Evolutionary conservation across 2,888 invertebrate genomes (phyloP), one percentile per base, ranked within the genome.

Genomic region (Ochlodes sylvanus): DNA sequence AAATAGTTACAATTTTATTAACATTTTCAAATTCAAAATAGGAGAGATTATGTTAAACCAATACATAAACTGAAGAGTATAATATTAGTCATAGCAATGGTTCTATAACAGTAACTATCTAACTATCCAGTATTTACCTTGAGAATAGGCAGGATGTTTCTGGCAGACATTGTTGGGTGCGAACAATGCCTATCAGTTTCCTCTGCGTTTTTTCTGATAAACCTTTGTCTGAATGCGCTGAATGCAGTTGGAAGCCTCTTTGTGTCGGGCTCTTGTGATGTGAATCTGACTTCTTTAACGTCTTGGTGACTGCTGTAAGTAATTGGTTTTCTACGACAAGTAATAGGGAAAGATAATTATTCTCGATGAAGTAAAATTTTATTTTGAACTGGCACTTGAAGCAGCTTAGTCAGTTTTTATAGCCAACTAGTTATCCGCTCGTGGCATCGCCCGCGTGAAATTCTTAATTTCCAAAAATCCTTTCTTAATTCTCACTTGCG

Each of bases 201-300:
- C 61, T 42, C 32, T 15, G 50, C 44, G 27, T 61, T 61, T 61
- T 61, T 61, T 61, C 61, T 61, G 61, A 50, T 61, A 61, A 61
- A 61, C 47, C 61, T 61, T 61, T 61, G 47, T 61, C 47, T 61
- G 47, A 50, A 61, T 61, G 50, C 61, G n/a, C 47, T 61, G 61
- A 61, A 58, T 60, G 65, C 50, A 63, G 21, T 54, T 21, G 38
- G 14, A 21, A 54, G 12, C 52, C 52, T 52, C 52, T 63, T 63
- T 54, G 63, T 50, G 50, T 27, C 21, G 38, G 41, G n/a, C 21
- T 34, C 63, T 42, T 7, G 52, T 63, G 42, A 63, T 63, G 54
- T 63, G 50, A 38, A 47, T 34, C 61, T 50, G 21, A 41, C 50
- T 61, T 27, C 44, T 47, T 61, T 34, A 32, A 38, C 34, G 54